These are phyloP conservation scores for Apotomis capreana DNA, from an alignment of 2,888 invertebrate genomes.

Conservation along the genomic window DNA sequence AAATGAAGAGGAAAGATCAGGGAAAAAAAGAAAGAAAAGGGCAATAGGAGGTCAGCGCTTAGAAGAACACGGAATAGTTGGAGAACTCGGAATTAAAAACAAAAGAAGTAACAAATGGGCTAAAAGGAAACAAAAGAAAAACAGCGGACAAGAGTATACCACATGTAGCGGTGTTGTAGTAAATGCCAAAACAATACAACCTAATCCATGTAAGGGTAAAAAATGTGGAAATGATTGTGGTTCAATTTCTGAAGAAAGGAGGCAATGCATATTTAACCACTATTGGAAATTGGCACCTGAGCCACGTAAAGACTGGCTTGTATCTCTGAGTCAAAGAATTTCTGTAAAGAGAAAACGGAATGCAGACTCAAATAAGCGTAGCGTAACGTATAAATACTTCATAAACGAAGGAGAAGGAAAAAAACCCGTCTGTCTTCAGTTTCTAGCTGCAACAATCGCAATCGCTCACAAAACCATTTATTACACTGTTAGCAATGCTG, in stretches of 20 bases:
- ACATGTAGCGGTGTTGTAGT: not conserved
- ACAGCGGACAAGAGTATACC: slow-evolving; percentile 2
- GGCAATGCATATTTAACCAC: slow-evolving; percentile 6
- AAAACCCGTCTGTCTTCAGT: not conserved
- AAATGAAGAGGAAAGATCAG: not conserved
- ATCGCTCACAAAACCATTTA: too few species aligned
- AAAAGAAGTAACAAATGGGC: not conserved
- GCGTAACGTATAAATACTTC: slow-evolving; percentile 4
- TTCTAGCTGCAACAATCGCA: slow-evolving; percentile 1
- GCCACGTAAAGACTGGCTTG: not conserved
- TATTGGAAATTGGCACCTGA: slow-evolving; percentile 3
- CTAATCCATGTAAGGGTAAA: slow-evolving; percentile 4
- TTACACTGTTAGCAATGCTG: too few species aligned
- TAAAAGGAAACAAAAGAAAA: slow-evolving; percentile 2
- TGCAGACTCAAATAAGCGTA: not conserved
- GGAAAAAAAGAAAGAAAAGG: slow-evolving; percentile 2
- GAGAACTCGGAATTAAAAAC: slow-evolving; percentile 4
- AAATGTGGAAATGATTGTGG: slow-evolving; percentile 4
- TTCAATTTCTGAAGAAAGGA: slow-evolving; percentile 1
- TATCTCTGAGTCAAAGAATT: slow-evolving; percentile 4
- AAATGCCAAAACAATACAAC: slow-evolving; percentile 6
- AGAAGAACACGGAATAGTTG: slow-evolving; percentile 5
- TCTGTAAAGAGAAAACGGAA: slow-evolving; percentile 2
- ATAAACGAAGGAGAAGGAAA: slow-evolving; percentile 6
- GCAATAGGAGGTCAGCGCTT: not conserved